These are phyloP conservation scores for Yponomeuta malinellus DNA, from an alignment of 2,888 invertebrate genomes.

Conservation along the genomic window DNA sequence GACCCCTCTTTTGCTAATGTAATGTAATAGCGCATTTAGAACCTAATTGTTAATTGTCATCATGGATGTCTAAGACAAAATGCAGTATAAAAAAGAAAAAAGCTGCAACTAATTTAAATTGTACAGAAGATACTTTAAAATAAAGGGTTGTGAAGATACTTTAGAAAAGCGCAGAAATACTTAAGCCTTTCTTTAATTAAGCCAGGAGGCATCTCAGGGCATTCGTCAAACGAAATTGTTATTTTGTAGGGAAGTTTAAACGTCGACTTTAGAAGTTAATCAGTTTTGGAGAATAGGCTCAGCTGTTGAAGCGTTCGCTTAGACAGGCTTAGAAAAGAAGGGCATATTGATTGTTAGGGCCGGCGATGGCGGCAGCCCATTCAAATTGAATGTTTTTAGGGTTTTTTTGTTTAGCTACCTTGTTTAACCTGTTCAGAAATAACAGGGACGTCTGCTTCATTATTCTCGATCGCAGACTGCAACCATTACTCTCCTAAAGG, in stretches of 20 bases:
- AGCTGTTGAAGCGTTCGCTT: slow-evolving; percentile 52
- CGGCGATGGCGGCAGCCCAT: background rate
- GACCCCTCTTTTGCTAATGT: background rate
- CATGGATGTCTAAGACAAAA: background rate
- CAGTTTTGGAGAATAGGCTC: slow-evolving; percentile 37
- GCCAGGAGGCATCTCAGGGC: slow-evolving; percentile 28
- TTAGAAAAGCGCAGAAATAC: background rate
- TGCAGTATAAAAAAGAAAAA: background rate
- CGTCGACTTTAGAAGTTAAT: slow-evolving; percentile 37
- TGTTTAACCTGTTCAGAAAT: background rate
- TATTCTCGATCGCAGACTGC: background rate
- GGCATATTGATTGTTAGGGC: slow-evolving; percentile 6
- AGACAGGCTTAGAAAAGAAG: slow-evolving; percentile 19
- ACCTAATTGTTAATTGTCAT: background rate
- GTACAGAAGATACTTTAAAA: background rate
- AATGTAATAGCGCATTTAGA: background rate
- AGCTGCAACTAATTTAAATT: background rate
- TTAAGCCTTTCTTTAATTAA: slow-evolving; percentile 29
- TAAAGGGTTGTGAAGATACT: background rate
- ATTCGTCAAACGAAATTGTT: slow-evolving; percentile 34
- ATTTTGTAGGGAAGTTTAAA: slow-evolving; percentile 35
- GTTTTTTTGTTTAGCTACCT: background rate
- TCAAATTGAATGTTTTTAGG: background rate
- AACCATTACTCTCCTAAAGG: background rate
- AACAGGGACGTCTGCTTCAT: background rate